These are phyloP conservation scores for Camelus bactrianus DNA, from an alignment of 2,113 vertebrate genomes.

Conservation along the genomic window DNA sequence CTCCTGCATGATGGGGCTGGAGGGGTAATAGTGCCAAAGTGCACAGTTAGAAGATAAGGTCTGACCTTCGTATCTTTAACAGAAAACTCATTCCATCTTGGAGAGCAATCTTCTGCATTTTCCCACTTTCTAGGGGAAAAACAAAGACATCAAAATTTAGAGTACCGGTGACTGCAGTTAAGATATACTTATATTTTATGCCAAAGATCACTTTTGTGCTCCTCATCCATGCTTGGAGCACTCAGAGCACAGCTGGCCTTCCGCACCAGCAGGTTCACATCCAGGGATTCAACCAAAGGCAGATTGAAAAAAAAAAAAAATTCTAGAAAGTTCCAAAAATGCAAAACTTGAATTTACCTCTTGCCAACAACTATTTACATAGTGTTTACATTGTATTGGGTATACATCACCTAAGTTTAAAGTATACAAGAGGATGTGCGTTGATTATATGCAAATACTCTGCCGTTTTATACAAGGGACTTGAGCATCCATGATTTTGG, in stretches of 20 bases:
- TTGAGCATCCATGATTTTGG: not conserved
- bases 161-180: not conserved
- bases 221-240: not conserved
- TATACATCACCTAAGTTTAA: too few relatives aligned
- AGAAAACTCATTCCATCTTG: not conserved
- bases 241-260: not conserved
- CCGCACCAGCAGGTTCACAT: not conserved
- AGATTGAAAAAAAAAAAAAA: not conserved
- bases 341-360: not conserved
- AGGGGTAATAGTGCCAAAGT: rapidly evolving
- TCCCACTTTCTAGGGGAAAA: not conserved
- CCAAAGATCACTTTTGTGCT: not conserved
- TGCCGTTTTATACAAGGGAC: not conserved
- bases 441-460: not conserved
- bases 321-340: not conserved
- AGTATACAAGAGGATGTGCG: too few relatives aligned
- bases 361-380: not conserved
- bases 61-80: not conserved
- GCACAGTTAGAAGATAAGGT: not conserved
- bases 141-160: not conserved
- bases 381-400: not conserved
- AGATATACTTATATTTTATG: not conserved
- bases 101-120: not conserved
- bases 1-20: rapidly evolving
- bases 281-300: not conserved